phyloP scores from a whole-genome alignment of 2,113 vertebrate species.

The Coturnix japonica region DNA sequence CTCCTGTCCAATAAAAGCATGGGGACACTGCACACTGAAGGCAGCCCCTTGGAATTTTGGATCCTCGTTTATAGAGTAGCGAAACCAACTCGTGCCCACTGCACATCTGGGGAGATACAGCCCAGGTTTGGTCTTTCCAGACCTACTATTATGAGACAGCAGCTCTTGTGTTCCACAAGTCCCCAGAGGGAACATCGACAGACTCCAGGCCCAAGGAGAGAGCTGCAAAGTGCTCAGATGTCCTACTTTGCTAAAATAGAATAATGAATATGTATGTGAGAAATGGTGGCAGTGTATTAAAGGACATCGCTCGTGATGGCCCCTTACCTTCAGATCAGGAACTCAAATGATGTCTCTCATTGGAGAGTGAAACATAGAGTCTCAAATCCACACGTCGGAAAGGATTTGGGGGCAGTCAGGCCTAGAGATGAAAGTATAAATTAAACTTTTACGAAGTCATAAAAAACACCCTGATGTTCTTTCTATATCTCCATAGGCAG shows the following conservation, averaged over 20 bases:
- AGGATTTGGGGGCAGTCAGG: background rate
- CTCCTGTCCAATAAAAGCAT: background rate
- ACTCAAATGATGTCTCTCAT: background rate
- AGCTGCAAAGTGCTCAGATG: background rate
- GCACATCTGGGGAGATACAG: background rate
- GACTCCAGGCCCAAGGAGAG: background rate
- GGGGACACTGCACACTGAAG: rapidly evolving
- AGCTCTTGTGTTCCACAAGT: background rate
- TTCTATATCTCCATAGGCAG: background rate
- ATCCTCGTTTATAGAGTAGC: background rate
- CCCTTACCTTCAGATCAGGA: background rate
- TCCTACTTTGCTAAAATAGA: background rate
- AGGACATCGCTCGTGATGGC: background rate
- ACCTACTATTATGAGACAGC: background rate
- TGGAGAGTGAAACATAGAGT: rapidly evolving
- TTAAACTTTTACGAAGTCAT: constrained; percentile 13
- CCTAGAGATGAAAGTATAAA: background rate
- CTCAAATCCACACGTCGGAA: background rate
- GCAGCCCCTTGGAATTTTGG: background rate
- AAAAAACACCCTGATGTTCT: background rate
- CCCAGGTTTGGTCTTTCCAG: background rate
- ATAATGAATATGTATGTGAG: background rate
- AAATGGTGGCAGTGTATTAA: background rate
- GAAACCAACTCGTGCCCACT: background rate
- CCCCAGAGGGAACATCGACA: background rate